Base-by-base conservation (phyloP, 1,140 invertebrate genomes). In the Colletes latitarsis region DNA sequence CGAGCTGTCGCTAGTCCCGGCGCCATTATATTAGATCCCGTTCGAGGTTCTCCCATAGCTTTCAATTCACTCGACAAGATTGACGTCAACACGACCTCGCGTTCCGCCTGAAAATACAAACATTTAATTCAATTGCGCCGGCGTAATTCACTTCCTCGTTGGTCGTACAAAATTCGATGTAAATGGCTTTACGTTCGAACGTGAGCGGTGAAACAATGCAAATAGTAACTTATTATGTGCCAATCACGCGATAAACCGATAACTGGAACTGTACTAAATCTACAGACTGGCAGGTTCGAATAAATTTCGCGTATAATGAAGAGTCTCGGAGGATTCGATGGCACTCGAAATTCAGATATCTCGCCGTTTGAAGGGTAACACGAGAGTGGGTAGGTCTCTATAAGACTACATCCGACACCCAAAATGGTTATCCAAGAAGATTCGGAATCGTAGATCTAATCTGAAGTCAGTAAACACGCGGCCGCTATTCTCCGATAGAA, bases 61-160 rank as follows among this genome's bases (percentile, higher is more conserved):
- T 57, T 66, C 73, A 53, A 76, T 57, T 39, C 30, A 12, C 15
- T 2, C 30, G 49, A 67, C 49, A 57, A 21, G 73, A 76, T 76
- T 57, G 49, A 46, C 73, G 73, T 67, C 39, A 46, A 76, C 62
- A 52, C 58, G 72, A n/a, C 19, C 1, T 21, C 8, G 19, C 17
- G 62, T 52, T 10, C 14, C 39, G 39, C 39, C 49, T 41, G 58
- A 57, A 76, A 76, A 76, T 76, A 67, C 73, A 67, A 76, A 76
- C 63, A 55, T 67, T 67, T 21, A 9, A 76, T 67, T 67, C 62
- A 55, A 66, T 21, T 14, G 14, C 17, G 57, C 4, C 6, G 10
- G 41, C n/a, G 41, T 17, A 60, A 62, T 17, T 67, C 62, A 49
- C 49, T 76, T 76, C 62, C 73, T 67, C 46, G 6, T 75, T n/a